Percentiles rank a stretch among this genome's conserved stretches.
These are phyloP conservation scores for Pterocles orientalis DNA, from an alignment of 2,113 vertebrate genomes.

Conservation along the genomic window DNA sequence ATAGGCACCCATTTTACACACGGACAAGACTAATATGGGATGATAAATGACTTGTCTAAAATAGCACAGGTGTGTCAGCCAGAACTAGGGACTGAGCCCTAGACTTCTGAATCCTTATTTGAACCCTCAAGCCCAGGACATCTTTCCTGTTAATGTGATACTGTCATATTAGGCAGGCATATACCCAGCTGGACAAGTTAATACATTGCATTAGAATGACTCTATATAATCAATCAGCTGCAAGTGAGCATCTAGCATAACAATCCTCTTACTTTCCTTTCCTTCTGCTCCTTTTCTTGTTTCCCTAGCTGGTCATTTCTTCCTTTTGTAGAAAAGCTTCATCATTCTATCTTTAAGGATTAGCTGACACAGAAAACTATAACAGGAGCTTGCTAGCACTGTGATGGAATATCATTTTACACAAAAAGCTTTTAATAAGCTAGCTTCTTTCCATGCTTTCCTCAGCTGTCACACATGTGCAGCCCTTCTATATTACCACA, in stretches of 20 bases:
- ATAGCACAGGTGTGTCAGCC: background rate
- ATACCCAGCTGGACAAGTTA: background rate
- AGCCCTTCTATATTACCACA: background rate
- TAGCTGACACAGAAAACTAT: conserved; percentile 29
- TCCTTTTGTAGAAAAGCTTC: conserved; percentile 1
- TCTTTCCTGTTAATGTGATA: background rate
- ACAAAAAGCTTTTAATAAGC: background rate
- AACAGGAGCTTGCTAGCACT: background rate
- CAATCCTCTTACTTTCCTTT: background rate
- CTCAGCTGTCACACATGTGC: background rate
- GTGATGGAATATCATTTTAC: background rate
- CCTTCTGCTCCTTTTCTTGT: conserved; percentile 26
- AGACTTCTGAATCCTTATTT: background rate
- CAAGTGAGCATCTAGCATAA: conserved; percentile 4
- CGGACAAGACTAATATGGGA: background rate
- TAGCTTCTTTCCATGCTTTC: background rate
- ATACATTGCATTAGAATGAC: background rate
- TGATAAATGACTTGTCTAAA: background rate
- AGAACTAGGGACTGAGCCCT: background rate
- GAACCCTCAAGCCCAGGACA: background rate
- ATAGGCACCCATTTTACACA: background rate
- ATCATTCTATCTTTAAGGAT: conserved; percentile 18
- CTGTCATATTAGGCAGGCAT: background rate
- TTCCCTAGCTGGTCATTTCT: conserved; percentile 17
- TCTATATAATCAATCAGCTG: conserved; percentile 14